Conservation (phyloP, 23 tunicate species). For the Oikopleura dioica region DNA sequence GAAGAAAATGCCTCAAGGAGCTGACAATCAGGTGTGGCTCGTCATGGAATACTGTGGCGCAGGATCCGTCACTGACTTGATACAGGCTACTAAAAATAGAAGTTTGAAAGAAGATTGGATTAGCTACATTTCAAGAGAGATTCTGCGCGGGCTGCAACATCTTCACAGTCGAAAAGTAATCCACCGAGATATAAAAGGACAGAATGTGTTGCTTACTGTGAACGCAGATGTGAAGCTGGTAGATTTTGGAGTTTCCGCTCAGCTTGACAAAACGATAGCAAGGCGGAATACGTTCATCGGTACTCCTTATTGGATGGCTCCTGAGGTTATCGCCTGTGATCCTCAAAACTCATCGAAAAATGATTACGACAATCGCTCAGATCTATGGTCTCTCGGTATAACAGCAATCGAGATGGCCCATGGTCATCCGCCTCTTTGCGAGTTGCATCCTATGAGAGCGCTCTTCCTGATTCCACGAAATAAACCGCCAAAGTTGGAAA, state of each 20-base stretch:
- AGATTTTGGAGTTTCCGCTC: constrained; percentile 97
- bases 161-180: constrained; percentile 89
- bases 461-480: constrained; percentile 93
- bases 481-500: constrained; percentile 56
- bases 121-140: constrained; percentile 87
- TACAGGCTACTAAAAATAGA: constrained; percentile 67
- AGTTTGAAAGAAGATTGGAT: constrained; percentile 88
- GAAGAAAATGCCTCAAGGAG: constrained; percentile 48
- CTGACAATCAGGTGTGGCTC: constrained; percentile 36
- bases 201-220: constrained; percentile 79
- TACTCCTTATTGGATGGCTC: constrained; percentile 99
- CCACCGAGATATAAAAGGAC: constrained; percentile 96
- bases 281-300: constrained; percentile 92
- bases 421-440: constrained; percentile 97
- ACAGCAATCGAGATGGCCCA: constrained; percentile 99
- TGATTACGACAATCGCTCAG: constrained; percentile 17
- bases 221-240: constrained; percentile 95
- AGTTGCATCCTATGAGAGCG: constrained; percentile 99
- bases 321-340: constrained; percentile 97
- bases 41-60: constrained; percentile 99
- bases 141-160: constrained; percentile 85
- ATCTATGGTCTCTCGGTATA: constrained; percentile 93
- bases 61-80: constrained; percentile 93
- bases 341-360: constrained; percentile 2
- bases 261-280: constrained; percentile 84